Percentiles rank a stretch among this genome's conserved stretches.
Evolutionary conservation across 2,797 vertebrate species (phyloP).

Genomic region (Columba guinea): DNA sequence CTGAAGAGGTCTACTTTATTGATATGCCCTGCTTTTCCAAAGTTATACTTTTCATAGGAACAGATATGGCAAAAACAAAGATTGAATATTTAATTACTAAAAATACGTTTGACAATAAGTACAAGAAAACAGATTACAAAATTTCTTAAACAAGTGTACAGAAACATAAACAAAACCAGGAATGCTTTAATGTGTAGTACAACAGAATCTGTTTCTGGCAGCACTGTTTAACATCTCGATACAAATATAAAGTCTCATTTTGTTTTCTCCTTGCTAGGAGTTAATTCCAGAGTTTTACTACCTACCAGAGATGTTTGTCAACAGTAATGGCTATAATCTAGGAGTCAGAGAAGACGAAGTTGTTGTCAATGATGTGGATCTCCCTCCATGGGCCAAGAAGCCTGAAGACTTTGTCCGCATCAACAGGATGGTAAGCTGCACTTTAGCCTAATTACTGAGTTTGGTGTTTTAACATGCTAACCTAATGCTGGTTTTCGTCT

Average conservation of each 20-base stretch:
- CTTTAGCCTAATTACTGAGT: neutral
- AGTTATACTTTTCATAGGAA: neutral
- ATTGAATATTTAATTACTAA: neutral
- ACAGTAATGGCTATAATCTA: slow-evolving; percentile 92
- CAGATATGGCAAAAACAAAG: neutral
- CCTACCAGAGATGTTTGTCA: slow-evolving; percentile 98
- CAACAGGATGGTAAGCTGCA: slow-evolving; percentile 93
- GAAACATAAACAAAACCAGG: neutral
- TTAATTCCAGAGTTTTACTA: slow-evolving; percentile 98
- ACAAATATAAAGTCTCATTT: neutral
- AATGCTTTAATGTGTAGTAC: neutral
- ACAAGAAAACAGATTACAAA: neutral
- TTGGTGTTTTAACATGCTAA: neutral
- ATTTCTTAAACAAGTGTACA: neutral
- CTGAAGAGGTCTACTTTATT: neutral
- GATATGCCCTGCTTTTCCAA: neutral
- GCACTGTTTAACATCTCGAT: neutral
- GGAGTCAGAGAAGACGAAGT: slow-evolving; percentile 89
- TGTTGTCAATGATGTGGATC: slow-evolving; percentile 90
- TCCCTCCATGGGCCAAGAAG: slow-evolving; percentile 95
- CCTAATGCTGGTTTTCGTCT: neutral
- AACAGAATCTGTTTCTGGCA: neutral
- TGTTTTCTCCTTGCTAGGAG: slow-evolving; percentile 80
- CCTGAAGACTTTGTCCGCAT: slow-evolving; percentile 97
- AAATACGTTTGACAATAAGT: neutral